Base-by-base conservation (phyloP, 2,888 invertebrate genomes). In the Pandemis cinnamomeana region DNA sequence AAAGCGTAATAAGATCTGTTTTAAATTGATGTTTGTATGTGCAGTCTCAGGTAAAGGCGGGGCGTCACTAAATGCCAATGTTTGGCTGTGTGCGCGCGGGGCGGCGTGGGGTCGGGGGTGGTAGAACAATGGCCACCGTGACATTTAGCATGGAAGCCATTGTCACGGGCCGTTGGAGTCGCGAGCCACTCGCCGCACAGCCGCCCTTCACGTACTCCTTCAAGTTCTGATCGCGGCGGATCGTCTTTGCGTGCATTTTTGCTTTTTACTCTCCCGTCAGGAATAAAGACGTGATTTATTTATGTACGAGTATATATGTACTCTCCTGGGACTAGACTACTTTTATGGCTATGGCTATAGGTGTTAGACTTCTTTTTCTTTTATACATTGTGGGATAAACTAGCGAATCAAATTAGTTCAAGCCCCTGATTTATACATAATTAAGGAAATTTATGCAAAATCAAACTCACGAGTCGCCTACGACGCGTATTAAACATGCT, bases 101-200 rank as follows among this genome's bases (percentile, higher is more conserved):
- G 82, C 73, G 81, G 80, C 83, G 83, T 80, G 82, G 77, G 80
- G 76, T 81, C 81, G 79, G 83, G 79, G 81, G 81, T 77, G 78
- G 85, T 85, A 88, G 91, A 93, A 93, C 94, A 94, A 93, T 93
- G 87, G 91, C 91, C 87, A 92, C 91, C 92, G 90, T 94, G 94
- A 93, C 93, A 94, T 94, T 93, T 93, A 93, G 91, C 91, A 92
- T 92, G 92, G 92, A 92, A 91, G 89, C 91, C 90, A 91, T 94
- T 92, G 92, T 93, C 91, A 91, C 90, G 93, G 91, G 84, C 91
- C 90, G 93, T 89, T 92, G 86, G 89, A 90, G 85, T 80, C 86
- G 86, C 87, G 86, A 91, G 85, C 88, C 88, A 87, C 88, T 83
- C 84, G 86, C 88, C 91, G 89, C 85, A 90, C 89, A 84, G 82